Evolutionary conservation across 2,113 vertebrate genomes (phyloP).

Genomic region (Serinus canaria): DNA sequence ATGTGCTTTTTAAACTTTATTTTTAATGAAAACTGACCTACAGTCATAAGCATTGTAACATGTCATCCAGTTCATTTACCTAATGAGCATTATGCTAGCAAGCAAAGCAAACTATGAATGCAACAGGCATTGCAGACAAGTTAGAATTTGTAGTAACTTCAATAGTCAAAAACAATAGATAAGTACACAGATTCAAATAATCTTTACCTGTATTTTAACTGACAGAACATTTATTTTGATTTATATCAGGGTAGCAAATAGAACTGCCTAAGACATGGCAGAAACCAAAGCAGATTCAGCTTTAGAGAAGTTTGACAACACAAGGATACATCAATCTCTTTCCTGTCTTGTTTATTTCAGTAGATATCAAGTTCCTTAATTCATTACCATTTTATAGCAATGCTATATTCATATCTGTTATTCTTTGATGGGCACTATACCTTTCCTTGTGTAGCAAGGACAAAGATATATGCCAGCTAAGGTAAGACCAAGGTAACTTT

Average conservation of each 20-base stretch:
- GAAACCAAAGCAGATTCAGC: neutral
- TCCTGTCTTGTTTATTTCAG: neutral
- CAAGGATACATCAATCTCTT: neutral
- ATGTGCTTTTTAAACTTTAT: neutral
- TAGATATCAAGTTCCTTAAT: neutral
- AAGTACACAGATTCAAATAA: neutral
- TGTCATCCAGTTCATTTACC: neutral
- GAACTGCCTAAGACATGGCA: neutral
- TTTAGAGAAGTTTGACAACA: neutral
- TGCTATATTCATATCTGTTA: neutral
- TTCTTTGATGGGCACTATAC: neutral
- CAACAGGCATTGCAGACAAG: neutral
- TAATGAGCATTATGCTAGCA: neutral
- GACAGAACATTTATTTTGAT: neutral
- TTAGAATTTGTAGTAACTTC: neutral
- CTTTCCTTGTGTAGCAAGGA: neutral
- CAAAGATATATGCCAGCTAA: neutral
- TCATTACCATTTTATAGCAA: neutral
- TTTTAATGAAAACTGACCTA: neutral
- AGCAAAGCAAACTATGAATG: neutral
- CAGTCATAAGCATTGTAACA: neutral
- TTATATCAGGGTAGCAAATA: neutral
- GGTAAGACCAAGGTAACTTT: neutral
- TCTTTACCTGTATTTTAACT: neutral
- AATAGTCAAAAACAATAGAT: neutral